phyloP scores from a whole-genome alignment of 2,888 invertebrate species.

The Carcina quercana region DNA sequence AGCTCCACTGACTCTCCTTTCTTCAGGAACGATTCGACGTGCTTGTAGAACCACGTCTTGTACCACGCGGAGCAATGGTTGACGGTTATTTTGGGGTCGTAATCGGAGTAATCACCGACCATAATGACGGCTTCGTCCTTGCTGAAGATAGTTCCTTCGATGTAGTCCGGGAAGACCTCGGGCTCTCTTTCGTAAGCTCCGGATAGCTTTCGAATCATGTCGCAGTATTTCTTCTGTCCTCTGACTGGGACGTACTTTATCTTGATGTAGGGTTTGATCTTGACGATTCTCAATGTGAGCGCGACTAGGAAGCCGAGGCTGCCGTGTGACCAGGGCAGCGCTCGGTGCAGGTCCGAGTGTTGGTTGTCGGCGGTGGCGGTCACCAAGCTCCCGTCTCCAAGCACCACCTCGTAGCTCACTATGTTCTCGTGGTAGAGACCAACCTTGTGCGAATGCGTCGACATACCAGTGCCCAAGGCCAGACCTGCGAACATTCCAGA shows the following conservation, averaged over 20 bases:
- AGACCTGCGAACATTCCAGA: slow-evolving; percentile 71
- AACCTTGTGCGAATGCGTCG: slow-evolving; percentile 81
- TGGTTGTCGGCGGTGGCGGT: slow-evolving; percentile 73
- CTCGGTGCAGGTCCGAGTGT: slow-evolving; percentile 72
- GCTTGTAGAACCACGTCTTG: slow-evolving; percentile 83
- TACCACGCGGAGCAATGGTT: slow-evolving; percentile 78
- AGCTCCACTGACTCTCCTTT: slow-evolving; percentile 72
- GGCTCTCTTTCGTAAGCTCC: slow-evolving; percentile 67
- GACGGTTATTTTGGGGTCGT: slow-evolving; percentile 59
- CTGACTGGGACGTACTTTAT: slow-evolving; percentile 77
- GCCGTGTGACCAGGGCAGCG: slow-evolving; percentile 80
- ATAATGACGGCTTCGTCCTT: slow-evolving; percentile 78
- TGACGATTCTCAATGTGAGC: slow-evolving; percentile 76
- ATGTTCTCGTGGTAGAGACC: slow-evolving; percentile 81
- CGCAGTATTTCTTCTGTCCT: slow-evolving; percentile 77
- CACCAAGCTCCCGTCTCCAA: slow-evolving; percentile 76
- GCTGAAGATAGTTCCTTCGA: slow-evolving; percentile 79
- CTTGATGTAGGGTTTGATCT: slow-evolving; percentile 78
- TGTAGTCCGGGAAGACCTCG: slow-evolving; percentile 70
- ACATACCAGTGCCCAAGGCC: slow-evolving; percentile 83
- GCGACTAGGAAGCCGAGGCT: slow-evolving; percentile 79
- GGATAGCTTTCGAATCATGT: slow-evolving; percentile 74
- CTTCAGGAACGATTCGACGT: slow-evolving; percentile 73
- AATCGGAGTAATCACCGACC: slow-evolving; percentile 78
- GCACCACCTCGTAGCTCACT: slow-evolving; percentile 77